Base-by-base conservation (phyloP, 2,113 vertebrate species). In the Collichthys lucidus region DNA sequence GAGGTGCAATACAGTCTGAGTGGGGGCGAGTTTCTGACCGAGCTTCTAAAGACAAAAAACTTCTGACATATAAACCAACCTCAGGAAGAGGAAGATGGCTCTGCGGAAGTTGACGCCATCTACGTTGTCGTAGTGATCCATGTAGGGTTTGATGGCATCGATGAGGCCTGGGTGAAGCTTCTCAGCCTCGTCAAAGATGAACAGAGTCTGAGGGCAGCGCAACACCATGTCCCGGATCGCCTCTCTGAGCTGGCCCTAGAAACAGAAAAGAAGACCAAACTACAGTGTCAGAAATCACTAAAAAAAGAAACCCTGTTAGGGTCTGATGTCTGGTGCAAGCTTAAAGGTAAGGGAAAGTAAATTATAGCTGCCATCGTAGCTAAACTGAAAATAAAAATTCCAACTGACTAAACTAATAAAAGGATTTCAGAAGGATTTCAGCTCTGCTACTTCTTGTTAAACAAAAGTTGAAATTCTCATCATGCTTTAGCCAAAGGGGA, bases 141-240 rank as follows among this genome's bases (percentile, higher is more conserved):
- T 82, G 86, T 95, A 96, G 42, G 95, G 96, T 65, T 93, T 95
- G 53, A 99, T 95, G 77, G 96, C 95, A 1, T 98, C 96, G 44
- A 99, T 96, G 70, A 99, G 96, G 24, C 87, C 93, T 0, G 93
- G 93, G 29, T 97, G 97, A 66, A 99, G 95, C 88, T 99, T 99
- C 91, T 99, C 98, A 0, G 96, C 97, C 84, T 99, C 98, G 0
- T 99, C 97, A 0, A 99, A 99, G 88, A 99, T 95, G 84, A 99
- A 96, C 62, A 98, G 93, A 24, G 96, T 92, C 94, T 98, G 98
- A 11, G 80, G 80, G 83, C 98, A 99, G 56, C 85, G 93, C 71
- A 93, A 84, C 65, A 96, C 92, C 0, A 93, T 95, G 92, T 96
- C 94, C 0, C 92, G 84, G 57, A 99, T 93, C 42, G 96, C 95